Evolutionary conservation across 2,888 invertebrate genomes (phyloP).

Genomic region (Ichneumoninae sp.): DNA sequence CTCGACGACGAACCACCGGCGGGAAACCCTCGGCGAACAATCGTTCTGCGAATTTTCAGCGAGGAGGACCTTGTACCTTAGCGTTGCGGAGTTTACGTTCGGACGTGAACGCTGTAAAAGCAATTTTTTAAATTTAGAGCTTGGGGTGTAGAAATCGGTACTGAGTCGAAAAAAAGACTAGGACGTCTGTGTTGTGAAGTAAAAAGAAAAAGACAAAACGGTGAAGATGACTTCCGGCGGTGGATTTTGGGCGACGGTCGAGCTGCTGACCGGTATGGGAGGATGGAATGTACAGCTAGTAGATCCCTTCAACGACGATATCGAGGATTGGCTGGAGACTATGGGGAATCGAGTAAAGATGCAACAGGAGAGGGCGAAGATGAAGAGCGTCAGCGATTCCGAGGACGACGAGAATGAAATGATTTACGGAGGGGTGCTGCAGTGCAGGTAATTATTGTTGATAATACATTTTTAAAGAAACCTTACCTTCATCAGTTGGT

Average conservation of each 20-base stretch:
- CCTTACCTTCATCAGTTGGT: neutral
- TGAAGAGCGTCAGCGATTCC: conserved; percentile 41
- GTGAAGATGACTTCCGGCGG: conserved; percentile 81
- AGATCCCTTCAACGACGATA: conserved; percentile 72
- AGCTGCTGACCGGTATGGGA: conserved; percentile 83
- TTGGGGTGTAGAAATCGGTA: neutral
- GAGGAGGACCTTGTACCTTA: conserved; percentile 28
- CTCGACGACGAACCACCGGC: conserved; percentile 29
- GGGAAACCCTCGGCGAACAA: conserved; percentile 32
- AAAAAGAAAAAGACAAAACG: conserved; percentile 1
- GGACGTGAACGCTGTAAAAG: neutral
- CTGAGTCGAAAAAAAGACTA: neutral
- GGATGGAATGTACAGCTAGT: conserved; percentile 49
- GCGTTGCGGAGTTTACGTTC: neutral
- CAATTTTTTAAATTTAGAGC: neutral
- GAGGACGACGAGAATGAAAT: conserved; percentile 43
- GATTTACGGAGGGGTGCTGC: conserved; percentile 53
- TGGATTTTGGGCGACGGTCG: conserved; percentile 88
- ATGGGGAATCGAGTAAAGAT: conserved; percentile 71
- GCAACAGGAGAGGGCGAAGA: conserved; percentile 63
- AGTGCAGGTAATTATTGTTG: conserved; percentile 65
- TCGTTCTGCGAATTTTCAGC: conserved; percentile 50
- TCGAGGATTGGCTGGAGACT: conserved; percentile 78
- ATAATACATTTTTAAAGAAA: neutral
- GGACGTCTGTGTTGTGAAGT: neutral